Base-by-base conservation (phyloP, 2,888 invertebrate genomes). In the Aporophyla lueneburgensis region DNA sequence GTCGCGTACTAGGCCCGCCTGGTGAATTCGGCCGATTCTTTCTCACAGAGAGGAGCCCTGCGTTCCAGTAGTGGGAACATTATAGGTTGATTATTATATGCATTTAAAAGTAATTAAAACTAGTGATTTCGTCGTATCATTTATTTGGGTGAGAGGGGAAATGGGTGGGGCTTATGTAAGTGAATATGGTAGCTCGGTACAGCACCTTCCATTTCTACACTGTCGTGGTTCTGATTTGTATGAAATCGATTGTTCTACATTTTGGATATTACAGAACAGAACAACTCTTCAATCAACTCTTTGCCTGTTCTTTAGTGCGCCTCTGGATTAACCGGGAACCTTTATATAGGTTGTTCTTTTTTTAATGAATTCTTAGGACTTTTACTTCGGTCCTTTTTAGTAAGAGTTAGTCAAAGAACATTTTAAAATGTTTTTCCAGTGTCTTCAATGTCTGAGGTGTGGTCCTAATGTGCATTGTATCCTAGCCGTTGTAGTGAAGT, bases 211-310 rank as follows among this genome's bases (percentile, higher is more conserved):
- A n/a, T 66, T 72, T 63, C 6, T 21, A n/a, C 0, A 56, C 49
- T 24, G 51, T 67, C n/a, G 21, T 65, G 27, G 46, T n/a, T 43
- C n/a, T 27, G 58, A 59, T 43, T 61, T 40, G 16, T n/a, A 72
- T 43, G 40, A 40, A 40, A 21, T 58, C 40, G 40, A 16, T 40
- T 12, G 33, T 59, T 7, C 5, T 10, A 3, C 5, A 33, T 19
- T 19, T 33, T 54, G n/a, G 9, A 9, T 49, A 54, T 33, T 49
- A 46, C 4, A 33, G 33, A 12, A 54, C 10, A 1, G 6, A 46
- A n/a, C 16, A 0, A 49, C n/a, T 53, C 4, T 33, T 33, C 33
- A 33, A 33, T 2, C 1, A 33, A 33, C 33, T 71, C 24, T 21
- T 9, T 49, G 21, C 5, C n/a, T 59, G 40, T n/a, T 70, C 3